Evolutionary conservation across 2,888 invertebrate genomes (phyloP).

Genomic region (Cantharis lateralis): DNA sequence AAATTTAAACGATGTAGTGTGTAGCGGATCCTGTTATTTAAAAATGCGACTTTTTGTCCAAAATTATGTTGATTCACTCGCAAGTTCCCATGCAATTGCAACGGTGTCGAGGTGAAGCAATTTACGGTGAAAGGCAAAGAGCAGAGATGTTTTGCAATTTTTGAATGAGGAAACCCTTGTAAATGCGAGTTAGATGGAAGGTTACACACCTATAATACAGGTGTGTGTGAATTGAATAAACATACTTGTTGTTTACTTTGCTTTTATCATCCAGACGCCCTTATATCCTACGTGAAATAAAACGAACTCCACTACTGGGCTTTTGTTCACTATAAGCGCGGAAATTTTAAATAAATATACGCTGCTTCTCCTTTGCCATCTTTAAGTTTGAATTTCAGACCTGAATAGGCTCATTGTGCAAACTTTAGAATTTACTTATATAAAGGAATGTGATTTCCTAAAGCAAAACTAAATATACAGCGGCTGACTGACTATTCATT

Average conservation of each 20-base stretch:
- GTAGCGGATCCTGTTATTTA: background rate
- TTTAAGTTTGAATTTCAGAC: conserved; percentile 9
- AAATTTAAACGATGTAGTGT: background rate
- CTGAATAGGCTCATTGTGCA: conserved; percentile 4
- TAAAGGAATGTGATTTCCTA: background rate
- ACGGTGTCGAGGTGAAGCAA: conserved; percentile 3
- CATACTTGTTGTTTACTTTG: conserved; percentile 6
- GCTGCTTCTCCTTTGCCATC: conserved; percentile 2
- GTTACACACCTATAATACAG: background rate
- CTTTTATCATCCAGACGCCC: conserved; percentile 1
- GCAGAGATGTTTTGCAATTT: background rate
- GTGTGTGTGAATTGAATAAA: conserved; percentile 8
- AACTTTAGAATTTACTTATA: background rate
- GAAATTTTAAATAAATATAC: conserved; percentile 10
- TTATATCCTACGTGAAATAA: background rate
- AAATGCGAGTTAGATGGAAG: background rate
- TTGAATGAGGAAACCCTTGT: conserved; percentile 1
- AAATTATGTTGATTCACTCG: background rate
- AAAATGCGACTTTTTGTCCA: background rate
- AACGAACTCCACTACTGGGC: background rate
- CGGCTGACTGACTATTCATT: background rate
- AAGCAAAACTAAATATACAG: background rate
- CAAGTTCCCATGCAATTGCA: background rate
- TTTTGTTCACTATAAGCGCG: background rate
- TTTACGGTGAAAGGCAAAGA: background rate